Base-by-base conservation (phyloP, 2,797 vertebrate genomes). In the Channallabes apus region DNA sequence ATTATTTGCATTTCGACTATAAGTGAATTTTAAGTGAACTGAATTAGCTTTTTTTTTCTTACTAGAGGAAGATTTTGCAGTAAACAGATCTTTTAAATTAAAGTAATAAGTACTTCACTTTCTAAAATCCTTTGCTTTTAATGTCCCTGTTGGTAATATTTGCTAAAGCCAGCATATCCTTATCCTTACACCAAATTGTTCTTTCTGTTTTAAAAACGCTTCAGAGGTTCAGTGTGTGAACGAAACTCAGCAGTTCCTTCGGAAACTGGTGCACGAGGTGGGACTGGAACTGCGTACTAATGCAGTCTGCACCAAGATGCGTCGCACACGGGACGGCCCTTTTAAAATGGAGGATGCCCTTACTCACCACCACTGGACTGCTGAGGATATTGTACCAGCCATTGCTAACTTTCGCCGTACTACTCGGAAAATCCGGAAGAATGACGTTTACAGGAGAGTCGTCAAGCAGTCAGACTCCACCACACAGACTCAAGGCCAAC, bases 161-260 rank as follows among this genome's bases (percentile, higher is more conserved):
- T 67, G 68, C 17, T 75, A 58, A 84, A 51, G 15, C 14, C 9
- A 29, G 4, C 32, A 27, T 71, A 4, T 12, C 32, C 35, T 58
- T 38, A 62, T 22, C 35, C 35, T 75, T 69, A 11, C 61, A 15
- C 35, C 27, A 8, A 3, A 11, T 59, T 35, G 20, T 83, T 56
- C 12, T 46, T 46, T 84, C 0, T 86, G 6, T 82, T 56, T 38
- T 29, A 85, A 9, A 82, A 22, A 27, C 87, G 75, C 86, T 83
- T 14, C 91, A 99, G 98, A 98, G 94, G 93, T 98, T 79, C 97
- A 95, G n/a, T 98, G 97, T 86, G 61, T 99, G 86, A 96, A 99
- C 0, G 98, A 99, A 93, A 98, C 96, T 0, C 97, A 97, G 92
- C 94, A 94, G 87, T 97, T 97, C 89, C 92, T 99, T 20, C 88